These are phyloP conservation scores for Coleophora deauratella DNA, from an alignment of 2,888 invertebrate genomes.

Conservation along the genomic window DNA sequence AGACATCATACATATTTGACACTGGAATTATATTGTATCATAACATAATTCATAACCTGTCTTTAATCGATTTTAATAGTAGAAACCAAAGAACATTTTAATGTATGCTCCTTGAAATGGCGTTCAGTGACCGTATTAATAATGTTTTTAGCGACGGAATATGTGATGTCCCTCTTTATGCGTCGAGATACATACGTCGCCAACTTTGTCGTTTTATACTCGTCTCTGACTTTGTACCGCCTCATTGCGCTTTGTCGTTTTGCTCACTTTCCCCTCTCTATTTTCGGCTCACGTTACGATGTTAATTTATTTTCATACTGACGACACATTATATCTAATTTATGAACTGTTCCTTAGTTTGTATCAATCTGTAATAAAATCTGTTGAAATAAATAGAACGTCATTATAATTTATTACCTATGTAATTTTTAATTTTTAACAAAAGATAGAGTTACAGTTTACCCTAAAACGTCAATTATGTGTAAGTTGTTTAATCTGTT, in stretches of 20 bases:
- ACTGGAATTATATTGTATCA: no score
- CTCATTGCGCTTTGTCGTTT: conserved; percentile 69
- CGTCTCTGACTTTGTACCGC: conserved; percentile 66
- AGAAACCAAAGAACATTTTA: conserved; percentile 57
- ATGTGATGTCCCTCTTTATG: conserved; percentile 51
- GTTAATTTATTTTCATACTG: conserved; percentile 57
- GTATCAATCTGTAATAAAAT: no score
- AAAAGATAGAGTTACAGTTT: no score
- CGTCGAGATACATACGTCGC: conserved; percentile 59
- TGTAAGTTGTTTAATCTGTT: conserved; percentile 10
- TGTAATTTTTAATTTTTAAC: no score
- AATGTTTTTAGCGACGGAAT: conserved; percentile 49
- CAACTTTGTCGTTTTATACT: conserved; percentile 73
- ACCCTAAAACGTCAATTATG: conserved; percentile 4
- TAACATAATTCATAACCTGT: no score
- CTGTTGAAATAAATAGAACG: no score
- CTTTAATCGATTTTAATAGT: no score
- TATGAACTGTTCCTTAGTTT: no score
- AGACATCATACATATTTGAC: no score
- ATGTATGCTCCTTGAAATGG: conserved; percentile 55
- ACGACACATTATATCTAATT: conserved; percentile 10
- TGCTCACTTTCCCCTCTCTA: conserved; percentile 65
- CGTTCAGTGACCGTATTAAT: conserved; percentile 47
- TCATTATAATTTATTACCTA: no score
- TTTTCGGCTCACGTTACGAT: conserved; percentile 66